phyloP scores from a whole-genome alignment of 30 jellyfish, hydroid and myxozoan genomes.

The Sanderia malayensis region DNA sequence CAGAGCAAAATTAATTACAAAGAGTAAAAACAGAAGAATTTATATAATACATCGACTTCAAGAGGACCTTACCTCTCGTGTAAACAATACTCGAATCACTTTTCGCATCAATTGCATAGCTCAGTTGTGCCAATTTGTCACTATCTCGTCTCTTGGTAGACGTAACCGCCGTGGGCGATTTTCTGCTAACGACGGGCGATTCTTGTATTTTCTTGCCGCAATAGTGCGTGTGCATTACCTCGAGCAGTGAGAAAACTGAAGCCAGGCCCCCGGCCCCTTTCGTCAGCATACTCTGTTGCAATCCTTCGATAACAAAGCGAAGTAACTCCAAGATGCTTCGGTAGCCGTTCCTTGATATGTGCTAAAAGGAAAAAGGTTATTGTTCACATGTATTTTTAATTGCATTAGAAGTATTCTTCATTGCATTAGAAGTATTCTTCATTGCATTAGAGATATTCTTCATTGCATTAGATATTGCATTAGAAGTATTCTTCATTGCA shows the following conservation, averaged over 20 bases:
- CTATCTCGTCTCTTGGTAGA: conserved; percentile 19
- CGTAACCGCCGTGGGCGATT: conserved; percentile 17
- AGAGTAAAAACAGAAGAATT: no score
- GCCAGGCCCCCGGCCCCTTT: conserved; percentile 85
- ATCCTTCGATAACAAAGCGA: conserved; percentile 78
- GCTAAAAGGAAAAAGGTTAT: conserved; percentile 37
- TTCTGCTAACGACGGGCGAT: conserved; percentile 32
- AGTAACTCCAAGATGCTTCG: conserved; percentile 74
- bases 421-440: no score
- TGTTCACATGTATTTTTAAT: no score
- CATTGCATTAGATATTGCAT: no score
- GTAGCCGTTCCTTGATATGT: conserved; percentile 72
- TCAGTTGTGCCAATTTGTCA: conserved; percentile 11
- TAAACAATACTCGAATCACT: conserved; percentile 80
- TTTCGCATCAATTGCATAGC: conserved; percentile 63
- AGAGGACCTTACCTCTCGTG: conserved; percentile 61
- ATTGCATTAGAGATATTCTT: no score
- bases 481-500: no score
- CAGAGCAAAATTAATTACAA: no score
- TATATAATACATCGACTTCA: no score
- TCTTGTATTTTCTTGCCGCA: conserved; percentile 85
- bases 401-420: no score
- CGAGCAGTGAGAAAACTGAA: conserved; percentile 75
- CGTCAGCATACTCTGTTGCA: conserved; percentile 56
- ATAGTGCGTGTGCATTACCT: conserved; percentile 76